phyloP scores from a whole-genome alignment of 2,797 vertebrate genomes.

The Apodemus agrarius region DNA sequence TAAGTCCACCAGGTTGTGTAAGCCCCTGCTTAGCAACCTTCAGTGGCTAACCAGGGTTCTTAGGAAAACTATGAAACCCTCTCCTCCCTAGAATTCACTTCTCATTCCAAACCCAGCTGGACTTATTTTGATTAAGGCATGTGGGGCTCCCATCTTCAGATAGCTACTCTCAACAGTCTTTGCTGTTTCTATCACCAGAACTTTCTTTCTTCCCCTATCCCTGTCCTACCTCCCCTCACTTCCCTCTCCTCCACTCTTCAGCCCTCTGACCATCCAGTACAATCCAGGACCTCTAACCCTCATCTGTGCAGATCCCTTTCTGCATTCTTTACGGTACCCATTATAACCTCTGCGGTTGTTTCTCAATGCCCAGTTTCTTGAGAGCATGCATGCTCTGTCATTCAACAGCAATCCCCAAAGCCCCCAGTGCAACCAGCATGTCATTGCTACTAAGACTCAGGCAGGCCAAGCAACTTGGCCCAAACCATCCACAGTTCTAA shows the following conservation, averaged over 20 bases:
- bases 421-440: not conserved
- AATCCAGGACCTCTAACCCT: not conserved
- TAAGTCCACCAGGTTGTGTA: not conserved
- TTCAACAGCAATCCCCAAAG: not conserved
- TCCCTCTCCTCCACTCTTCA: not conserved
- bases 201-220: not conserved
- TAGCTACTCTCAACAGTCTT: not conserved
- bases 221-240: not conserved
- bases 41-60: not conserved
- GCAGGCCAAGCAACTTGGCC: not conserved
- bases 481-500: not conserved
- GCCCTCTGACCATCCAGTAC: not conserved
- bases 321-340: not conserved
- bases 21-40: not conserved
- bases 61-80: not conserved
- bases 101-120: slow-evolving; percentile 7
- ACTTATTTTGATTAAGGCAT: not conserved
- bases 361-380: not conserved
- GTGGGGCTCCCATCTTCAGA: not conserved
- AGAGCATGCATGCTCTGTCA: not conserved
- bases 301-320: not conserved
- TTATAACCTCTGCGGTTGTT: not conserved
- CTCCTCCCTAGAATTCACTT: not conserved
- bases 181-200: not conserved
- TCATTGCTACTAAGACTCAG: not conserved